A percentile compares a stretch with the other conserved stretches of the same genome.
Evolutionary conservation across 2,888 invertebrate species (phyloP).

Genomic region (Dasysyrphus tricinctus): DNA sequence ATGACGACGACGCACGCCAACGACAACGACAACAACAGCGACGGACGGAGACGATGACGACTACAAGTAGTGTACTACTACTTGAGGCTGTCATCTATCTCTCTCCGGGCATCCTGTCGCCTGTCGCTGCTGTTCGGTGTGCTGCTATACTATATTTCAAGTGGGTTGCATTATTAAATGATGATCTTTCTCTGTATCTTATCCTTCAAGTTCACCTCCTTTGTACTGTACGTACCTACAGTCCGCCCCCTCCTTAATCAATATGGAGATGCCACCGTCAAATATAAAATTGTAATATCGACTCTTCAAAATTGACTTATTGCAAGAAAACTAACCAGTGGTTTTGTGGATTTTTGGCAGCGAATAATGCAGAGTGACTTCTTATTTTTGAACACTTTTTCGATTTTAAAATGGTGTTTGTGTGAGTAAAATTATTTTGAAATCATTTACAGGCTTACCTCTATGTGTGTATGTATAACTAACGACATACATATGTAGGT

Average conservation of each 20-base stretch:
- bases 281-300: slow-evolving; percentile 27
- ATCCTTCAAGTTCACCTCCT: slow-evolving; percentile 8
- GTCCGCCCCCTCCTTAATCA: slow-evolving; percentile 30
- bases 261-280: slow-evolving; percentile 35
- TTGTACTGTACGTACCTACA: too few species aligned
- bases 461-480: too few species aligned
- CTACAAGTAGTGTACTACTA: slow-evolving; percentile 52
- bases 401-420: background rate
- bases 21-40: too few species aligned
- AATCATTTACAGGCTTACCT: background rate
- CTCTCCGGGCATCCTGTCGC: slow-evolving; percentile 48
- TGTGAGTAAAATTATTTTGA: background rate
- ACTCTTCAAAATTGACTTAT: slow-evolving; percentile 37
- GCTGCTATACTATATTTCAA: slow-evolving; percentile 34
- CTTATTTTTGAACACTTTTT: background rate
- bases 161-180: slow-evolving; percentile 65
- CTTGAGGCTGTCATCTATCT: slow-evolving; percentile 57
- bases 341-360: background rate
- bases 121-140: slow-evolving; percentile 39
- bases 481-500: too few species aligned
- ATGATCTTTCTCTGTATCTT: slow-evolving; percentile 45
- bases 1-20: background rate
- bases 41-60: background rate
- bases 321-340: slow-evolving; percentile 1
- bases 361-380: background rate